phyloP scores from a whole-genome alignment of 2,797 vertebrate genomes.

The Alfaro cultratus region DNA sequence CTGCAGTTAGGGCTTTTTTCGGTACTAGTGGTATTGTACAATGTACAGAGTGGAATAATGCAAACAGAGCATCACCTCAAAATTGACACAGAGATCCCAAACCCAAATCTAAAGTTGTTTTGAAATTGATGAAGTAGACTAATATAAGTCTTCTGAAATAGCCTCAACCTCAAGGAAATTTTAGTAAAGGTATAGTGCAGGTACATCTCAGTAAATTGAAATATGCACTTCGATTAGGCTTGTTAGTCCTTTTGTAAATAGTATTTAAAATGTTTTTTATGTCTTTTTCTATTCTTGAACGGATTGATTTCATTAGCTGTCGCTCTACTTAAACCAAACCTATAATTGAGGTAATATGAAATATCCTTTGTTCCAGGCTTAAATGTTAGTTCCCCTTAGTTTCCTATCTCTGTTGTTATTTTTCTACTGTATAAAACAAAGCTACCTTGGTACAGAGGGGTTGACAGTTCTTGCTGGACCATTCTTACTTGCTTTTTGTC shows the following conservation, averaged over 20 bases:
- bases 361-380: slow-evolving; percentile 6
- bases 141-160: not conserved
- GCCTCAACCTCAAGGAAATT: not conserved
- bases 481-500: slow-evolving; percentile 29
- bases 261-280: not conserved
- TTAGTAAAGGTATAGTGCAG: not conserved
- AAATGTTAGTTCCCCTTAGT: not conserved
- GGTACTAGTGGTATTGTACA: not conserved
- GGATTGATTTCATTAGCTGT: not conserved
- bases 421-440: not conserved
- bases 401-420: not conserved
- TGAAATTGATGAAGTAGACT: not conserved
- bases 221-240: not conserved
- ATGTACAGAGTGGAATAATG: not conserved
- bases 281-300: not conserved
- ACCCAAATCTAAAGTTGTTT: not conserved
- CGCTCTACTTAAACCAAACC: not conserved
- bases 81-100: not conserved
- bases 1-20: not conserved
- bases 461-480: slow-evolving; percentile 21
- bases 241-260: not conserved
- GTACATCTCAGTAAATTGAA: not conserved
- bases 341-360: not conserved
- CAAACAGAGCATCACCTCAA: not conserved
- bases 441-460: slow-evolving; percentile 20